Percentiles rank a stretch among this genome's conserved stretches.
Conservation (phyloP, 1,140 invertebrate species). For the Vanessa tameamea region DNA sequence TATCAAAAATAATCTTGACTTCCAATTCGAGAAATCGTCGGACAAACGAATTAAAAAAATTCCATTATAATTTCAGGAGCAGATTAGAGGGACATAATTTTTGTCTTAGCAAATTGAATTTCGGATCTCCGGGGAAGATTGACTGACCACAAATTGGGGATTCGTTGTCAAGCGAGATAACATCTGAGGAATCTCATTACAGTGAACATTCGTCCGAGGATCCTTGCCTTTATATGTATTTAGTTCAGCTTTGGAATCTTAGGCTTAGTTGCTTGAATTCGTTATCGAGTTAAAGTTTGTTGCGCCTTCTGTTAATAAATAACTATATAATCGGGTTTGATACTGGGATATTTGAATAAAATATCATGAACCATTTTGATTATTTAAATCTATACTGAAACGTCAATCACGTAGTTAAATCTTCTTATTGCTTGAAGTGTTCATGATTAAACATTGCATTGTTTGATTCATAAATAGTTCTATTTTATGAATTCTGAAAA, state of each 20-base stretch:
- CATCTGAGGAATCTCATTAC: constrained; percentile 75
- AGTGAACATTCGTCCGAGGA: constrained; percentile 55
- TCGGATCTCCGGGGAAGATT: constrained; percentile 64
- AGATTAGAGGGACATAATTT: constrained; percentile 62
- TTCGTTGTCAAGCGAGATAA: constrained; percentile 74
- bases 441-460: too few relatives aligned
- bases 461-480: too few relatives aligned
- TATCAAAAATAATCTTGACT: constrained; percentile 32
- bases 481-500: too few relatives aligned
- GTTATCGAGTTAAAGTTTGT: constrained; percentile 18
- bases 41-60: constrained; percentile 42
- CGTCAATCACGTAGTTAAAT: not conserved
- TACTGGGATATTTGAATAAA: not conserved
- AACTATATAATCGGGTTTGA: constrained; percentile 5
- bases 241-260: constrained; percentile 32
- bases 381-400: not conserved
- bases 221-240: constrained; percentile 29
- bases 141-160: constrained; percentile 76
- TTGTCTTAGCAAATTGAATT: constrained; percentile 76
- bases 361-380: constrained; percentile 2
- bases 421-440: not conserved
- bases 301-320: constrained; percentile 20
- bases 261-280: constrained; percentile 30
- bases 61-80: constrained; percentile 50
- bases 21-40: constrained; percentile 1